A percentile compares a stretch with the other conserved stretches of the same genome.
Conservation (phyloP, 2,113 vertebrate species). For the Anolis carolinensis region DNA sequence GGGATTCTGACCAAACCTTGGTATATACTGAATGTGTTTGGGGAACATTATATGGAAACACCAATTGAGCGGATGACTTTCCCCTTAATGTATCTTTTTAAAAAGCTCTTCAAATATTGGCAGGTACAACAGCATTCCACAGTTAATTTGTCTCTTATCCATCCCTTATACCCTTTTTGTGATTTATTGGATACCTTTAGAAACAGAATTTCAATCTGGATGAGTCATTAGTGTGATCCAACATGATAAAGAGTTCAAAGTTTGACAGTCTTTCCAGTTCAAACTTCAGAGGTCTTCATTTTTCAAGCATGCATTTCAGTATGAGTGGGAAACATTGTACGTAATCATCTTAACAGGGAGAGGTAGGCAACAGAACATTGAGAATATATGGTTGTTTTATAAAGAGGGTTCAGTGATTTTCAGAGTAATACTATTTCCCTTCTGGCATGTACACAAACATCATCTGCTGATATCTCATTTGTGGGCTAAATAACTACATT, state of each 20-base stretch:
- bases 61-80: neutral
- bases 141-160: neutral
- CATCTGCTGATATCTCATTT: conserved; percentile 45
- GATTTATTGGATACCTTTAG: conserved; percentile 4
- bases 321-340: conserved; percentile 7
- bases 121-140: neutral
- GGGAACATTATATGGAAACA: neutral
- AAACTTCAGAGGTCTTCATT: conserved; percentile 4
- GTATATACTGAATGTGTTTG: neutral
- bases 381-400: conserved; percentile 2
- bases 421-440: neutral
- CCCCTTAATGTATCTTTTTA: neutral
- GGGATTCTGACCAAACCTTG: neutral
- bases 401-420: neutral
- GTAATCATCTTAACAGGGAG: neutral
- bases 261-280: neutral
- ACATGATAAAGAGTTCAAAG: conserved; percentile 11
- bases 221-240: neutral
- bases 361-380: neutral
- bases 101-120: neutral
- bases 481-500: conserved; percentile 30
- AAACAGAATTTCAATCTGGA: neutral
- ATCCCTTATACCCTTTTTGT: conserved; percentile 7
- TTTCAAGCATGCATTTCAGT: conserved; percentile 14
- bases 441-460: conserved; percentile 6